These are phyloP conservation scores for Pangasius larnaudii DNA, from an alignment of 2,797 vertebrate genomes.

Conservation along the genomic window DNA sequence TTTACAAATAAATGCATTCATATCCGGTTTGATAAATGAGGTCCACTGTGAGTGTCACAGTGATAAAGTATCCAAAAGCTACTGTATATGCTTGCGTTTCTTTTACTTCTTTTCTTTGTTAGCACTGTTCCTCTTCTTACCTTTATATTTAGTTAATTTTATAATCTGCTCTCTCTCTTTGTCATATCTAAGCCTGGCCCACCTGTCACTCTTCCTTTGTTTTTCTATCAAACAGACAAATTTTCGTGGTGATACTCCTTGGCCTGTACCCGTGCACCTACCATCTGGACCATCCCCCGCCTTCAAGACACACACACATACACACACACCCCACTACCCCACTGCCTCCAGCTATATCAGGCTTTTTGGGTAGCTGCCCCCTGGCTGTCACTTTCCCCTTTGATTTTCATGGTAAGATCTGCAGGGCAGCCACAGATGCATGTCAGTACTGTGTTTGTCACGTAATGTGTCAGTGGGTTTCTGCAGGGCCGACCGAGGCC, in stretches of 20 bases:
- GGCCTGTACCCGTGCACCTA: conserved; percentile 24
- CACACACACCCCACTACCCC: neutral
- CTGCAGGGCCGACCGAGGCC: conserved; percentile 24
- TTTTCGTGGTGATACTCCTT: conserved; percentile 41
- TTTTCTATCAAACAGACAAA: conserved; percentile 47
- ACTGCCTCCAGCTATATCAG: conserved; percentile 44
- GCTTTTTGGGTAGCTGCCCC: conserved; percentile 45
- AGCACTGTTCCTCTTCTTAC: neutral
- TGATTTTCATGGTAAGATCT: conserved; percentile 45
- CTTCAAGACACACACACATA: neutral
- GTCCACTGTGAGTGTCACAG: neutral
- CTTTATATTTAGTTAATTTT: neutral
- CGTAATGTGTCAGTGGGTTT: conserved; percentile 45
- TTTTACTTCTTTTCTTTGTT: neutral
- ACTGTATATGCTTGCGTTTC: neutral
- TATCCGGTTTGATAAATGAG: neutral
- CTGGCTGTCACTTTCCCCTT: conserved; percentile 60
- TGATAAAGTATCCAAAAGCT: neutral
- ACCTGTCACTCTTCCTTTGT: conserved; percentile 48
- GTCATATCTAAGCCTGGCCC: neutral
- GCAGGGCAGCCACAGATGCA: conserved; percentile 45
- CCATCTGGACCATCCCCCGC: conserved; percentile 54
- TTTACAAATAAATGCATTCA: neutral
- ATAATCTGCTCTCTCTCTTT: neutral
- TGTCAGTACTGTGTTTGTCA: conserved; percentile 53